A percentile compares a stretch with the other conserved stretches of the same genome.
Conservation (phyloP, 1,140 invertebrate species). For the Drosophila teissieri region DNA sequence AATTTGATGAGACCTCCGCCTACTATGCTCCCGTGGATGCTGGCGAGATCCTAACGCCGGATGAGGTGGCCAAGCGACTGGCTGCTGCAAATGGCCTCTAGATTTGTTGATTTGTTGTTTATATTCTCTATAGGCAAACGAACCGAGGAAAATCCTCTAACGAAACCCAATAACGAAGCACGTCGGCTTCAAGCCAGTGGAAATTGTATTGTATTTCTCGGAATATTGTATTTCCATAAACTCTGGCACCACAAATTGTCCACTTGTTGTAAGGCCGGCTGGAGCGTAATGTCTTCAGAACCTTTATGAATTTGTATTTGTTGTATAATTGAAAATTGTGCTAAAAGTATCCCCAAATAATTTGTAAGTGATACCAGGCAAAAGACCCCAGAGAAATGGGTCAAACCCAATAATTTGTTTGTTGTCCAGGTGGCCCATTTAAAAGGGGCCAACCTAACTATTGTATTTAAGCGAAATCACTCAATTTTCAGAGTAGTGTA, state of each 20-base stretch:
- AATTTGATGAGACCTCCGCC: constrained; percentile 94
- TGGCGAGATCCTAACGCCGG: constrained; percentile 86
- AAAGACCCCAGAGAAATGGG: neutral
- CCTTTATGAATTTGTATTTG: constrained; percentile 59
- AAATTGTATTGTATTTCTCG: neutral
- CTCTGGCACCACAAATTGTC: constrained; percentile 16
- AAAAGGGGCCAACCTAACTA: constrained; percentile 5
- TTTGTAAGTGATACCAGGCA: constrained; percentile 54
- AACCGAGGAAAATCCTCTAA: constrained; percentile 19
- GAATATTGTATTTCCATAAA: neutral
- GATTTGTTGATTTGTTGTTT: constrained; percentile 29
- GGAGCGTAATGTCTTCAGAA: neutral
- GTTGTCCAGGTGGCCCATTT: constrained; percentile 32
- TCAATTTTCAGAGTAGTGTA: constrained; percentile 47
- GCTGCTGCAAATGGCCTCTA: constrained; percentile 60
- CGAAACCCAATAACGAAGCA: constrained; percentile 20
- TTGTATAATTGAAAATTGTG: constrained; percentile 66
- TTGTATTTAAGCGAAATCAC: constrained; percentile 50
- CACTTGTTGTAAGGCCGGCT: constrained; percentile 31
- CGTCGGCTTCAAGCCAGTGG: constrained; percentile 8
- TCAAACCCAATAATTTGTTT: constrained; percentile 34
- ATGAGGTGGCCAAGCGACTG: constrained; percentile 78
- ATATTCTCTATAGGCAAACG: constrained; percentile 20
- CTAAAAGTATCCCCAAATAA: constrained; percentile 43
- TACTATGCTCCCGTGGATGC: constrained; percentile 94